These are phyloP conservation scores for Lepus oiostolus DNA, from an alignment of 2,797 vertebrate genomes.

Conservation along the genomic window DNA sequence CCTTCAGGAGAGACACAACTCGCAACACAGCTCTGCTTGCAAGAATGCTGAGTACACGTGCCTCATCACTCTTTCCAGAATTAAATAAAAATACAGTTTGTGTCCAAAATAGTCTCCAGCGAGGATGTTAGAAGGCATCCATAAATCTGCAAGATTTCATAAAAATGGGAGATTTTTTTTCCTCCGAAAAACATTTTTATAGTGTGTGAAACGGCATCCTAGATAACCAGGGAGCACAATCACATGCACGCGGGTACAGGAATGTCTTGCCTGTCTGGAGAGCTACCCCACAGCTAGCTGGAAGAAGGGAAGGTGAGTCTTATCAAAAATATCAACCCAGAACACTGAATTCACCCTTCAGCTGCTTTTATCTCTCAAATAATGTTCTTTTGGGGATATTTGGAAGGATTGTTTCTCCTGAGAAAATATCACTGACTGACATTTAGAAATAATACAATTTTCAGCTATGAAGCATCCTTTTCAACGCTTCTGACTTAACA, in stretches of 20 bases:
- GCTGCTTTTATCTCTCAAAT: slow-evolving; percentile 46
- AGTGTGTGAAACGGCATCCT: neutral
- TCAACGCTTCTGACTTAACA: neutral
- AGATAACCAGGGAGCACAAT: neutral
- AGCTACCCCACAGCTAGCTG: neutral
- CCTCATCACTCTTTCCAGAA: neutral
- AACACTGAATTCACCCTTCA: slow-evolving; percentile 48
- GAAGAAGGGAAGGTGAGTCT: neutral
- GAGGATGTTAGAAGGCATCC: neutral
- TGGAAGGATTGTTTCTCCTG: slow-evolving; percentile 50
- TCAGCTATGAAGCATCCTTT: slow-evolving; percentile 35
- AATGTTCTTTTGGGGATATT: slow-evolving; percentile 6
- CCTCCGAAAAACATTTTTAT: neutral
- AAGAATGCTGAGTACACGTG: neutral
- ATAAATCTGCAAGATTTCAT: neutral
- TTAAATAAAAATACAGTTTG: neutral
- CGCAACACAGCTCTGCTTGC: neutral
- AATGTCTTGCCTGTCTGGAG: neutral
- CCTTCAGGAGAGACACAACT: neutral
- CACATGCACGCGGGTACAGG: neutral
- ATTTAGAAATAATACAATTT: slow-evolving; percentile 67
- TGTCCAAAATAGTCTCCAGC: neutral
- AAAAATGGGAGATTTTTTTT: neutral
- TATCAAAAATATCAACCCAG: slow-evolving; percentile 13
- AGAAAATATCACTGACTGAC: slow-evolving; percentile 79